Conservation (phyloP, 2,113 vertebrate genomes). For the Paracanthobrama guichenoti region DNA sequence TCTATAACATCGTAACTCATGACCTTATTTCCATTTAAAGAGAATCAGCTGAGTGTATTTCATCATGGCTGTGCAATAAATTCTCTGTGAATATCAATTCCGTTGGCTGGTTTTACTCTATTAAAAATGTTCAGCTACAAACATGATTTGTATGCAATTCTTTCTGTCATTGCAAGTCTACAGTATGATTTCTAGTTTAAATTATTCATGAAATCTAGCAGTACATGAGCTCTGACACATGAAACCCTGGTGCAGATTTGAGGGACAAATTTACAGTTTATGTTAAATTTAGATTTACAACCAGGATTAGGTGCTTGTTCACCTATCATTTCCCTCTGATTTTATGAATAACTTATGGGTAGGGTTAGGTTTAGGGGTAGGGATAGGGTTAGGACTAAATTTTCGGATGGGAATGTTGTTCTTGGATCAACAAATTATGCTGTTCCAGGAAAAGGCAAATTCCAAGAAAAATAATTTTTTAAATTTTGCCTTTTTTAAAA, state of each 20-base stretch:
- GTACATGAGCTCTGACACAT: not conserved
- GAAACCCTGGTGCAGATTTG: not conserved
- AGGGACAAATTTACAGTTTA: no score
- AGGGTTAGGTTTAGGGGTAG: no score
- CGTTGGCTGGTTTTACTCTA: not conserved
- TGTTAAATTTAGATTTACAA: no score
- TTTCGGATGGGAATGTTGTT: no score
- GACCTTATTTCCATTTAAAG: conserved; percentile 1
- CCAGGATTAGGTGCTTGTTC: no score
- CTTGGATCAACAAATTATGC: no score
- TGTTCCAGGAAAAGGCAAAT: not conserved
- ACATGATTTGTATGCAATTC: conserved; percentile 9
- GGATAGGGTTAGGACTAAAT: no score
- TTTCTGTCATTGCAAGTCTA: conserved; percentile 15
- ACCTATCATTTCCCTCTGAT: no score
- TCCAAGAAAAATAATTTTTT: not conserved
- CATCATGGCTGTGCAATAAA: conserved; percentile 23
- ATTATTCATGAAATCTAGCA: not conserved
- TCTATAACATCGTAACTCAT: conserved; percentile 17
- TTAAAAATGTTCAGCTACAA: not conserved
- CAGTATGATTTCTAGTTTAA: not conserved
- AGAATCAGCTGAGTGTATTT: conserved; percentile 11
- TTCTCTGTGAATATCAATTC: not conserved
- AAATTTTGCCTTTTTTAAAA: not conserved
- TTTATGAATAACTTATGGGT: no score